Evolutionary conservation across 2,888 invertebrate genomes (phyloP).

Genomic region (Lepidocyrtinus sp.): DNA sequence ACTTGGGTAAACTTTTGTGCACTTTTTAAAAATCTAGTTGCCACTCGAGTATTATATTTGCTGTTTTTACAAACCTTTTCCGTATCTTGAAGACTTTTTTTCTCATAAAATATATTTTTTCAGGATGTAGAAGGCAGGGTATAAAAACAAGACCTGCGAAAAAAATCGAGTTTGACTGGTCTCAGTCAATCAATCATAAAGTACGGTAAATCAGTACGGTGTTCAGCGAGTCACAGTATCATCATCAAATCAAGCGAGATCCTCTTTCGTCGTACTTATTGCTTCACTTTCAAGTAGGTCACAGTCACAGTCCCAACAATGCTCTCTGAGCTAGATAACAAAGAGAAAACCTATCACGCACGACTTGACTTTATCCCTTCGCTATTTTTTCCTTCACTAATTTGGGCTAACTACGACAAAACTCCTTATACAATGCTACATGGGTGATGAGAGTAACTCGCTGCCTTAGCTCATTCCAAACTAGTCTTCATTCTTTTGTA

Average conservation of each 20-base stretch:
- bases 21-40: too few species aligned
- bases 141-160: constrained; percentile 30
- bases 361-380: background rate
- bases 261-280: background rate
- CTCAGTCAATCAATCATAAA: constrained; percentile 30
- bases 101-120: background rate
- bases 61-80: too few species aligned
- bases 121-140: background rate
- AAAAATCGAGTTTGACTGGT: constrained; percentile 60
- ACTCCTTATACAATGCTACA: background rate
- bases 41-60: too few species aligned
- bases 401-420: background rate
- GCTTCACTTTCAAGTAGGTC: background rate
- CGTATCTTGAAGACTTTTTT: background rate
- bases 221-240: background rate
- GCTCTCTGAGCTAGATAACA: background rate
- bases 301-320: background rate
- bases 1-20: too few species aligned
- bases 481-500: too few species aligned
- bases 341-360: background rate
- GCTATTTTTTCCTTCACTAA: background rate
- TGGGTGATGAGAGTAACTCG: too few species aligned
- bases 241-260: background rate
- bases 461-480: too few species aligned
- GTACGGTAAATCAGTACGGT: background rate